These are phyloP conservation scores for Furnarius figulus DNA, from an alignment of 2,113 vertebrate genomes.

Conservation along the genomic window DNA sequence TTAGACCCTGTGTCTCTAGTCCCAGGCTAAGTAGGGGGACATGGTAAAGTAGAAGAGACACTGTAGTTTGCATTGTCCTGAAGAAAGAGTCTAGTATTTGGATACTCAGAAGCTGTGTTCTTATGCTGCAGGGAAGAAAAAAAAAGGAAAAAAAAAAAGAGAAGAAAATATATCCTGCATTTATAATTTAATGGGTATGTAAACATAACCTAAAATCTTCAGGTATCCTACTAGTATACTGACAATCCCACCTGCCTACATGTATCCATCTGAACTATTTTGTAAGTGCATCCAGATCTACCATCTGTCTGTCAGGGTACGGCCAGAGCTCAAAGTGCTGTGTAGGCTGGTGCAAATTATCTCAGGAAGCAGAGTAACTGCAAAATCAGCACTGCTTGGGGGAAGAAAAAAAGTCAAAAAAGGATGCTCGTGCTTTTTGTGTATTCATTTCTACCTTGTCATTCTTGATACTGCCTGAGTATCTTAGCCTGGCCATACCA, in stretches of 20 bases:
- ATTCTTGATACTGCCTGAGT: neutral
- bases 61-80: neutral
- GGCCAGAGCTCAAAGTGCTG: neutral
- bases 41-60: accelerated
- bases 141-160: neutral
- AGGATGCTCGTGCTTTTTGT: neutral
- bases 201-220: neutral
- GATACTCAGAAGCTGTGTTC: neutral
- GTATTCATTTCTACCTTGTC: neutral
- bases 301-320: neutral
- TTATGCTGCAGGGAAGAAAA: neutral
- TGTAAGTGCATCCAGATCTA: neutral
- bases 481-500: neutral
- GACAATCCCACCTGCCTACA: neutral
- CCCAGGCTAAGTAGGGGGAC: neutral
- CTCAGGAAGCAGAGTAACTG: neutral
- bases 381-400: neutral
- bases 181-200: neutral
- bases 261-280: neutral
- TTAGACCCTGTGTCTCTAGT: accelerated
- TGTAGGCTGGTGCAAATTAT: slow-evolving; percentile 1
- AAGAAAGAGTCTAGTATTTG: neutral
- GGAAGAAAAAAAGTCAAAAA: neutral
- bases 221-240: neutral
- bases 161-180: neutral